A percentile compares a stretch with the other conserved stretches of the same genome.
phyloP scores from a whole-genome alignment of 2,888 invertebrate species.

The Lomographa bimaculata region DNA sequence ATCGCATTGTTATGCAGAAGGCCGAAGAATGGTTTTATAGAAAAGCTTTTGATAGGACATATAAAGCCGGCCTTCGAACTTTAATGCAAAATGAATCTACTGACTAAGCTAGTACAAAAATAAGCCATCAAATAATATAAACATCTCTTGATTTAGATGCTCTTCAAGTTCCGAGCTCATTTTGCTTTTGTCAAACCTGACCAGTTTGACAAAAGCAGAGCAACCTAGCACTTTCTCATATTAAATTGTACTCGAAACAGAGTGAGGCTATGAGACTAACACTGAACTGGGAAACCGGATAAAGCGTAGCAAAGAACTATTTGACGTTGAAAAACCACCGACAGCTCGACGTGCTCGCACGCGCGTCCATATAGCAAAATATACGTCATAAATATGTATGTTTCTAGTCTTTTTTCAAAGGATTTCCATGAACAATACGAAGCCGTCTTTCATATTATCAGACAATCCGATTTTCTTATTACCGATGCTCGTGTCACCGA shows the following conservation, averaged over 20 bases:
- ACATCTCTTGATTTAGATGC: too few relatives aligned
- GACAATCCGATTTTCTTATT: constrained; percentile 31
- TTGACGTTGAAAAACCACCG: constrained; percentile 65
- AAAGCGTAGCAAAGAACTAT: constrained; percentile 45
- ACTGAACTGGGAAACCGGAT: constrained; percentile 33
- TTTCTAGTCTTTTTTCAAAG: constrained; percentile 46
- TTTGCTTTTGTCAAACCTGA: too few relatives aligned
- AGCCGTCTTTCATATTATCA: constrained; percentile 37
- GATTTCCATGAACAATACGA: constrained; percentile 41
- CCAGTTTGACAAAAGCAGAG: too few relatives aligned
- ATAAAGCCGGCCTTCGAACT: too few relatives aligned
- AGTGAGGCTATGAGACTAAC: constrained; percentile 33
- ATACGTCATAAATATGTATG: constrained; percentile 65
- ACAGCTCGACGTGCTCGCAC: constrained; percentile 45
- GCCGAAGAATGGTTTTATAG: too few relatives aligned
- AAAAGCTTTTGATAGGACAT: too few relatives aligned
- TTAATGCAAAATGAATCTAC: too few relatives aligned
- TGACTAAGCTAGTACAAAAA: neutral
- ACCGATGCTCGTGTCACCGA: constrained; percentile 31
- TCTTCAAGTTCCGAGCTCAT: too few relatives aligned
- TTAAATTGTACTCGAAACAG: constrained; percentile 10
- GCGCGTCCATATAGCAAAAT: constrained; percentile 56
- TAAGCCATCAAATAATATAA: too few relatives aligned
- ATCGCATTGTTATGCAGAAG: too few relatives aligned
- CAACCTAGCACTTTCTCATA: too few relatives aligned